Evolutionary conservation across 1,140 invertebrate species (phyloP).

Genomic region (Lerema accius): DNA sequence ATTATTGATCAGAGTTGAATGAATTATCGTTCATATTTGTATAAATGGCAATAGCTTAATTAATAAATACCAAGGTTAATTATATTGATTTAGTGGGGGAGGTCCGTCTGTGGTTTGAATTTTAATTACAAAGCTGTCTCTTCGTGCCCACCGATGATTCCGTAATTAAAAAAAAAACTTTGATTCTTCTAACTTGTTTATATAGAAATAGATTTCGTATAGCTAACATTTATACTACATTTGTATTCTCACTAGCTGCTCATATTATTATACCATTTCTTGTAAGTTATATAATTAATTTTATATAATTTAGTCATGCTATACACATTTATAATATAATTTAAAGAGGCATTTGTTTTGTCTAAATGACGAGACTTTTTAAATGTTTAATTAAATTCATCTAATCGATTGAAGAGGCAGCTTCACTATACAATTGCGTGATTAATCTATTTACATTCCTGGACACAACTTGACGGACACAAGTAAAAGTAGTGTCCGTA

Average conservation of each 20-base stretch:
- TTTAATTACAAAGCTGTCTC: slow-evolving; percentile 1
- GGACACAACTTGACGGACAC: neutral
- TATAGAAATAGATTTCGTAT: too few relatives aligned
- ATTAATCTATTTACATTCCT: slow-evolving; percentile 1
- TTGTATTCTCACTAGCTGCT: too few relatives aligned
- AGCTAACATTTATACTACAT: too few relatives aligned
- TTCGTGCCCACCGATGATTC: neutral
- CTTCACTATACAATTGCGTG: neutral
- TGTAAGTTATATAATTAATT: neutral
- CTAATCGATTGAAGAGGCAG: slow-evolving; percentile 1
- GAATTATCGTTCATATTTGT: slow-evolving; percentile 55
- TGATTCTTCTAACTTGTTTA: too few relatives aligned
- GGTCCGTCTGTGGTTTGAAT: slow-evolving; percentile 4
- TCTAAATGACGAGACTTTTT: neutral
- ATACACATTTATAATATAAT: too few relatives aligned
- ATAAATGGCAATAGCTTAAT: slow-evolving; percentile 62
- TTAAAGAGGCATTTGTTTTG: too few relatives aligned
- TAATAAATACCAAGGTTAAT: slow-evolving; percentile 36
- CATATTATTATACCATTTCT: too few relatives aligned
- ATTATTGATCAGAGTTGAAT: slow-evolving; percentile 19
- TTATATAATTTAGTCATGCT: neutral
- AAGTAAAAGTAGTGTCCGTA: neutral
- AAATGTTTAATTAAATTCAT: neutral
- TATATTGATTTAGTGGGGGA: slow-evolving; percentile 8
- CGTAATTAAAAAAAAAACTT: too few relatives aligned